Conservation (phyloP, 2,113 vertebrate species). For the Nematolebias whitei region DNA sequence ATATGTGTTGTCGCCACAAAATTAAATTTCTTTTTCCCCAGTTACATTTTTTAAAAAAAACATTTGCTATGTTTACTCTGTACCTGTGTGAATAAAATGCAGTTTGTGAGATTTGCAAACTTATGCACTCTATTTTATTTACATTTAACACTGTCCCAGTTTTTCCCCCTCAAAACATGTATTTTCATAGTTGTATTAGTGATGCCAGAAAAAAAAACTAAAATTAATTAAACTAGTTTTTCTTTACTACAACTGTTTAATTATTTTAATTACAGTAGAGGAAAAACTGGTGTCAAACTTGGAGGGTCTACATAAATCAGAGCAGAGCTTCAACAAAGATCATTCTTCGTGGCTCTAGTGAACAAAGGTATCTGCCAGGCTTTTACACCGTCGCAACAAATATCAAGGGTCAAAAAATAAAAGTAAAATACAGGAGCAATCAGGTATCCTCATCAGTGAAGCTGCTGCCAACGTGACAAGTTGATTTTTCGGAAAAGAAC, state of each 20-base stretch:
- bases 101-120: too few relatives aligned
- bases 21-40: too few relatives aligned
- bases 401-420: neutral
- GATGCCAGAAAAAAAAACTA: neutral
- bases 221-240: neutral
- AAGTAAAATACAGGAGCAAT: neutral
- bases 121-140: too few relatives aligned
- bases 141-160: too few relatives aligned
- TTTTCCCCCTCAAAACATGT: too few relatives aligned
- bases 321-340: neutral
- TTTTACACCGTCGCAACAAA: neutral
- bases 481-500: constrained; percentile 23
- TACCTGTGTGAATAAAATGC: too few relatives aligned
- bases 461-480: constrained; percentile 32
- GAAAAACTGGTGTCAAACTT: neutral
- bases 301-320: neutral
- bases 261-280: neutral
- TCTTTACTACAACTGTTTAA: neutral
- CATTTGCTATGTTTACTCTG: too few relatives aligned
- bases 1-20: too few relatives aligned
- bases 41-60: too few relatives aligned
- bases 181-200: neutral
- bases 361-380: neutral
- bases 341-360: neutral
- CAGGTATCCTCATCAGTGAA: constrained; percentile 2